Evolutionary conservation across 2,113 vertebrate species (phyloP), one percentile per base, ranked within the genome.

Genomic region (Caloenas nicobarica): DNA sequence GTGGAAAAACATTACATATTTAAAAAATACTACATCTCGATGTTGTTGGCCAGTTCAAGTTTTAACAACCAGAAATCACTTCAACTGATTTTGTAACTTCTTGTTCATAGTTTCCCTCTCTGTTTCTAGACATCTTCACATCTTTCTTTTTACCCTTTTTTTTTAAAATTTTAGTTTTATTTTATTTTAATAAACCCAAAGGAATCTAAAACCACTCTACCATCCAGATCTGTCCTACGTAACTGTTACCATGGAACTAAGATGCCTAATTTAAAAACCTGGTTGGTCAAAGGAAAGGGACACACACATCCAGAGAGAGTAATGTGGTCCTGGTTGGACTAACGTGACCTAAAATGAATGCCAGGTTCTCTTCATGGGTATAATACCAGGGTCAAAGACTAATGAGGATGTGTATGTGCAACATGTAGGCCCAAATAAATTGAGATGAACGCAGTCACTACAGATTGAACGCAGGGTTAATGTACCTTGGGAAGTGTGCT

Each of bases 61-160:
- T 50, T 57, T 38, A 62, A n/a, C 1, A 77, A 76, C 17, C 5
- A 88, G 10, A 34, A 46, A 44, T 40, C 8, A 40, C 36, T 46
- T 60, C 13, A 29, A 2, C 5, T 80, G 69, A 6, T 69, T 83
- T 72, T 46, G 17, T 33, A 77, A 42, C 2, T 21, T 33, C 38
- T 2, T 15, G 5, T 46, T 85, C 44, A 17, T 40, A 65, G 2
- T 17, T 51, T 56, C 14, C 18, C 2, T 46, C 14, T 40, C 13
- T 86, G 2, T 58, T 88, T 70, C n/a, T 50, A 53, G 23, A 57
- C 31, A 19, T 10, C 4, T 36, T 72, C 28, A 62, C 11, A 28
- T n/a, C 11, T 76, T 89, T 50, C 6, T 33, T 66, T 28, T 68
- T 14, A 42, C 1, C 0, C 1, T 0, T n/a, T 79, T 60, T 3